These are phyloP conservation scores for Gallinago jamesoni DNA, from an alignment of 2,113 vertebrate species.

Conservation along the genomic window DNA sequence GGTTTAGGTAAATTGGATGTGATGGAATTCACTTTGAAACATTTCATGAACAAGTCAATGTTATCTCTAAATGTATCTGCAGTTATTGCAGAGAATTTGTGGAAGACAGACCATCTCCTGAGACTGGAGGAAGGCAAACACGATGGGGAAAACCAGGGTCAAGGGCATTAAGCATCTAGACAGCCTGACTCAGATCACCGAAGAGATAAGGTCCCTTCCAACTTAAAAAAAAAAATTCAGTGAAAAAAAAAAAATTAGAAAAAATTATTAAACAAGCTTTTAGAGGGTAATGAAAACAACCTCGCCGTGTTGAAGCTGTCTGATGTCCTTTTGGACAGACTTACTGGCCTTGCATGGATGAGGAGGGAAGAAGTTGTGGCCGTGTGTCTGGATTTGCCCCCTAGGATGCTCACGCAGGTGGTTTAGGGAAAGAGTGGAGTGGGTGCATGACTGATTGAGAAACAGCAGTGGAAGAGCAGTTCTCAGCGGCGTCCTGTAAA, in stretches of 20 bases:
- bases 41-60: neutral
- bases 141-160: neutral
- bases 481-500: neutral
- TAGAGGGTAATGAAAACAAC: neutral
- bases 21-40: neutral
- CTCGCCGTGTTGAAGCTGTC: fast-evolving
- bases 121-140: neutral
- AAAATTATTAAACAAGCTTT: neutral
- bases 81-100: neutral
- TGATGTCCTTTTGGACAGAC: neutral
- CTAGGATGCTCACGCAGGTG: fast-evolving
- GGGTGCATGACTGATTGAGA: neutral
- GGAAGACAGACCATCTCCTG: neutral
- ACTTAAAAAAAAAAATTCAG: no score
- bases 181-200: neutral
- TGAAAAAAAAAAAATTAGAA: neutral
- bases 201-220: neutral
- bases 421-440: neutral
- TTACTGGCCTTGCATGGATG: neutral
- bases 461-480: neutral
- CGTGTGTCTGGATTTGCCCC: neutral
- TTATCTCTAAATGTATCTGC: neutral
- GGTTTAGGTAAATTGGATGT: neutral
- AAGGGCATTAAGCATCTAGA: neutral
- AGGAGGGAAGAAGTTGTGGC: neutral